phyloP scores from a whole-genome alignment of 2,888 invertebrate genomes.

The Dyspetes luteomarginatus region DNA sequence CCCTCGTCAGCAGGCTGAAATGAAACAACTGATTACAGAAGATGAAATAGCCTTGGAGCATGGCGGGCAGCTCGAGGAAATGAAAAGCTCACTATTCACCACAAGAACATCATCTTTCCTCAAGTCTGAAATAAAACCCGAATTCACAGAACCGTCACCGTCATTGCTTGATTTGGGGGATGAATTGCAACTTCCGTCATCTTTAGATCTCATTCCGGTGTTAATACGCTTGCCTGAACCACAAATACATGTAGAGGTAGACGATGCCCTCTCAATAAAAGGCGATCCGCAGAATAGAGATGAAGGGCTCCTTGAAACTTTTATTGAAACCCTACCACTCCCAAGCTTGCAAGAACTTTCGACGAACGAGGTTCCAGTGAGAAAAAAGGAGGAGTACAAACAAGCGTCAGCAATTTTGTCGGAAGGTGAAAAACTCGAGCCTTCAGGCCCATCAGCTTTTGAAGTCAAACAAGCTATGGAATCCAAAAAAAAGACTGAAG shows the following conservation, averaged over 20 bases:
- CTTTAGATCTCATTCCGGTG: neutral
- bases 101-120: slow-evolving; percentile 11
- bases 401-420: neutral
- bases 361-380: neutral
- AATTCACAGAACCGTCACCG: neutral
- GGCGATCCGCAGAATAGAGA: neutral
- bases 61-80: neutral
- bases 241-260: neutral
- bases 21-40: slow-evolving; percentile 2
- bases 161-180: neutral
- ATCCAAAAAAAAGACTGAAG: slow-evolving; percentile 25
- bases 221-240: slow-evolving; percentile 1
- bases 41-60: neutral
- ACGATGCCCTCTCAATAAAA: neutral
- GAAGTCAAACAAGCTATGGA: slow-evolving; percentile 8
- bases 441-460: neutral
- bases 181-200: neutral
- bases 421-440: neutral
- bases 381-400: neutral
- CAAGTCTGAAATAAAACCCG: neutral
- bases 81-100: slow-evolving; percentile 15
- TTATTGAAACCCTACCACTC: neutral
- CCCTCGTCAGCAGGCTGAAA: neutral
- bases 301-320: neutral
- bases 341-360: neutral